These are phyloP conservation scores for Drosophila micromelanica DNA, from an alignment of 1,140 invertebrate species.

Conservation along the genomic window DNA sequence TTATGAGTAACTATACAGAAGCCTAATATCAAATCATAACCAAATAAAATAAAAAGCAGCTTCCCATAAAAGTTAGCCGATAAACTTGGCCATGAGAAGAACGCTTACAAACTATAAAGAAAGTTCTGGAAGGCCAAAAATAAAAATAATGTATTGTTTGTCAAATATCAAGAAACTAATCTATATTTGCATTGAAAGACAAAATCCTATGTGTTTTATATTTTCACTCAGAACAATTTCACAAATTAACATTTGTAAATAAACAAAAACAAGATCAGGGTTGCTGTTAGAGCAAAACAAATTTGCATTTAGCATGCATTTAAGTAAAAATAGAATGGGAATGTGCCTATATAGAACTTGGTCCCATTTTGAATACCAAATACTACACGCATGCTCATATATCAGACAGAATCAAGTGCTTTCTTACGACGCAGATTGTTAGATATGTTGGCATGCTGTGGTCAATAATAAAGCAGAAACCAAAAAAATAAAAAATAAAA, in stretches of 20 bases:
- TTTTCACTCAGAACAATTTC: too few species aligned
- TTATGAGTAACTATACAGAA: too few species aligned
- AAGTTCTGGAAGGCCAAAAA: neutral
- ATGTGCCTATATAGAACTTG: conserved; percentile 1
- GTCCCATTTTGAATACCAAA: conserved; percentile 28
- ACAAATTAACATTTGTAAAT: conserved; percentile 15
- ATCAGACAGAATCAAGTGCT: conserved; percentile 23
- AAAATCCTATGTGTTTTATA: neutral
- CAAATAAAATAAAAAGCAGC: too few species aligned
- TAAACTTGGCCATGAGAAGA: neutral
- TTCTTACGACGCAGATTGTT: conserved; percentile 55
- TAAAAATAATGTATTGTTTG: neutral
- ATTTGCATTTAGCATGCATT: conserved; percentile 18
- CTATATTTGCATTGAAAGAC: conserved; percentile 7
- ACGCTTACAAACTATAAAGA: neutral
- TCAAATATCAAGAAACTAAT: conserved; percentile 6
- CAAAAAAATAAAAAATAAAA: conserved; percentile 22
- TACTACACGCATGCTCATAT: conserved; percentile 30
- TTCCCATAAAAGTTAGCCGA: too few species aligned
- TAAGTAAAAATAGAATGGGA: conserved; percentile 6
- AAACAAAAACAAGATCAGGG: neutral
- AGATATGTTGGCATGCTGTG: conserved; percentile 47
- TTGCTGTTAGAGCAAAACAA: neutral
- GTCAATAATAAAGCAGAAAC: conserved; percentile 43
- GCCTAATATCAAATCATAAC: too few species aligned